Percentiles rank a stretch among this genome's conserved stretches.
These are phyloP conservation scores for Grammomys surdaster DNA, from an alignment of 2,113 vertebrate genomes.

Conservation along the genomic window DNA sequence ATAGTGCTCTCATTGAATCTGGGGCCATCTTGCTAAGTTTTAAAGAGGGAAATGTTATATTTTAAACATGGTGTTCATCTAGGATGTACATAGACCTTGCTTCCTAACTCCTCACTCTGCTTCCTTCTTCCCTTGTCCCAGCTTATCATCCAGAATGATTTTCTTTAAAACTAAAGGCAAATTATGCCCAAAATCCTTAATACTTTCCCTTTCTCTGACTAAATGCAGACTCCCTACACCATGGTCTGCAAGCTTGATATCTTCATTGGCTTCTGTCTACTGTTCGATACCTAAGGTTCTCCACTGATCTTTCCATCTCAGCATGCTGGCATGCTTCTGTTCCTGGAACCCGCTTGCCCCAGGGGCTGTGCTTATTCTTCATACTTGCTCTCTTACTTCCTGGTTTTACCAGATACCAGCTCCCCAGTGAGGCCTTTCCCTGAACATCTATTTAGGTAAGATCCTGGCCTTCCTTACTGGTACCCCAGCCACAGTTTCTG, in stretches of 20 bases:
- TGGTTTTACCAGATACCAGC: background rate
- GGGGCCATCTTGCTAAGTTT: background rate
- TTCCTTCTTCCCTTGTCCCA: background rate
- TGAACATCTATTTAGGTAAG: background rate
- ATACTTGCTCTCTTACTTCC: background rate
- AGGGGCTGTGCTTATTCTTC: background rate
- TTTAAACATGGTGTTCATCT: background rate
- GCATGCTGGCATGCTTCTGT: background rate
- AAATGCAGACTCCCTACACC: background rate
- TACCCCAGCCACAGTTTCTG: background rate
- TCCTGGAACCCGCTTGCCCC: background rate
- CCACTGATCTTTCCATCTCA: accelerated
- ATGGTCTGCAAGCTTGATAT: background rate
- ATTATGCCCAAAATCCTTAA: background rate
- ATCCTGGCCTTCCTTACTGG: background rate
- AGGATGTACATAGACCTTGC: background rate
- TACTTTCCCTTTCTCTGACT: background rate
- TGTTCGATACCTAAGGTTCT: accelerated
- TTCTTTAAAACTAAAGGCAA: background rate
- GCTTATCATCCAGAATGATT: background rate
- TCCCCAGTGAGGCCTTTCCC: background rate
- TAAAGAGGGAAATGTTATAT: background rate
- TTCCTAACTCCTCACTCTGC: background rate
- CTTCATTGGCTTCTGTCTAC: background rate
- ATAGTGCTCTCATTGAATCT: background rate